Percentiles rank a stretch among this genome's conserved stretches.
Conservation (phyloP, 2,888 invertebrate genomes). For the Torymus aiolomorphi region DNA sequence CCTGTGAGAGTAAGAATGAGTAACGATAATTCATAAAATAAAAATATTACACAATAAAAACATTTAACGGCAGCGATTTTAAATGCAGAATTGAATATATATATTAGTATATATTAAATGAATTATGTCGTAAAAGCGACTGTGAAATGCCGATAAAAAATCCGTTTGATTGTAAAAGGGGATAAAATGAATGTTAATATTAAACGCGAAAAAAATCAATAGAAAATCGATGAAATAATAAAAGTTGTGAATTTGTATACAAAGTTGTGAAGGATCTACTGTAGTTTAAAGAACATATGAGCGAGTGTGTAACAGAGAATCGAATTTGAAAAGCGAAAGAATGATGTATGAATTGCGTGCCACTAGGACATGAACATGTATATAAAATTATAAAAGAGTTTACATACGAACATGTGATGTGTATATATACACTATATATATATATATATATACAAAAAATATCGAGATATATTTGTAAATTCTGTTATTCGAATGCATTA, state of each 20-base stretch:
- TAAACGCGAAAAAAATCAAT: conserved; percentile 38
- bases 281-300: conserved; percentile 28
- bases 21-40: conserved; percentile 31
- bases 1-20: conserved; percentile 54
- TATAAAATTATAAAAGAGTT: conserved; percentile 66
- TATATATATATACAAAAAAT: conserved; percentile 55
- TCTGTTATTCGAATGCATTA: conserved; percentile 74
- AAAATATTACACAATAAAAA: conserved; percentile 37
- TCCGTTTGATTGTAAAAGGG: conserved; percentile 6
- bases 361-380: conserved; percentile 71
- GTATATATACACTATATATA: conserved; percentile 68
- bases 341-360: conserved; percentile 63
- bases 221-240: conserved; percentile 36
- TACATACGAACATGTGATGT: conserved; percentile 70
- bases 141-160: conserved; percentile 24
- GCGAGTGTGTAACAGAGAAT: conserved; percentile 27
- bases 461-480: conserved; percentile 74
- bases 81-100: conserved; percentile 49
- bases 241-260: conserved; percentile 40
- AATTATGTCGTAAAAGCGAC: conserved; percentile 48
- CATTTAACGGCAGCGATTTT: conserved; percentile 33
- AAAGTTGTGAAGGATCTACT: not conserved
- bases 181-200: not conserved
- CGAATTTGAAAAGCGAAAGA: conserved; percentile 20
- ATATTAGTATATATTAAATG: conserved; percentile 50